Evolutionary conservation across 2,113 vertebrate genomes (phyloP).

Genomic region (Callionymus lyra): DNA sequence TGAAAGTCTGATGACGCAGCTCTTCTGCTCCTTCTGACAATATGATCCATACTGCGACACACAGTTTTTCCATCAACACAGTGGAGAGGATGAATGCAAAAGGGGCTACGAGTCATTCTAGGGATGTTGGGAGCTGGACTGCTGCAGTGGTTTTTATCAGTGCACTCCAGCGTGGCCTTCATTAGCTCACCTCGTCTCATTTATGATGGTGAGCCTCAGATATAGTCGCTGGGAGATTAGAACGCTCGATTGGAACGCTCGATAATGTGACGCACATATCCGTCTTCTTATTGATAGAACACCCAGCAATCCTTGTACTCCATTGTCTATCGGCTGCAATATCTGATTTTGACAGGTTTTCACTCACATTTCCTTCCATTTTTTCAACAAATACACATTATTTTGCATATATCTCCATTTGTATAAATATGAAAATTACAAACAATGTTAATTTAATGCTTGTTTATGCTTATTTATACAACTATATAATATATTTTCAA

Average conservation of each 20-base stretch:
- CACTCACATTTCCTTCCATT: too few species aligned
- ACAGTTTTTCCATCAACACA: conserved; percentile 43
- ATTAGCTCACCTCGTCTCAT: conserved; percentile 48
- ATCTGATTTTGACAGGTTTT: too few species aligned
- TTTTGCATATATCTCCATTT: too few species aligned
- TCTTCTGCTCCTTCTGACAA: conserved; percentile 18
- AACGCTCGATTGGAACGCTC: conserved; percentile 46
- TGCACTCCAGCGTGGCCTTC: conserved; percentile 31
- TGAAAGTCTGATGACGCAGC: too few species aligned
- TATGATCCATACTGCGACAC: conserved; percentile 32
- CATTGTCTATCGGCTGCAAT: too few species aligned
- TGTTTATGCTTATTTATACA: too few species aligned
- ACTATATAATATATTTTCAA: too few species aligned
- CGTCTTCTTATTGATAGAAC: too few species aligned
- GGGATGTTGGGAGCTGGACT: conserved; percentile 38
- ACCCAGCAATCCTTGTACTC: too few species aligned
- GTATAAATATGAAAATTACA: too few species aligned
- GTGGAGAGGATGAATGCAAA: conserved; percentile 51
- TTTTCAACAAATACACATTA: too few species aligned
- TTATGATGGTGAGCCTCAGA: conserved; percentile 42
- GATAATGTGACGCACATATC: conserved; percentile 35
- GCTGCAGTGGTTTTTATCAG: conserved; percentile 32
- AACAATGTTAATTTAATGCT: too few species aligned
- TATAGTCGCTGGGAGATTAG: conserved; percentile 31
- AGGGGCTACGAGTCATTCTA: conserved; percentile 54